Conservation (phyloP, 2,888 invertebrate species). For the Desoria tigrina region DNA sequence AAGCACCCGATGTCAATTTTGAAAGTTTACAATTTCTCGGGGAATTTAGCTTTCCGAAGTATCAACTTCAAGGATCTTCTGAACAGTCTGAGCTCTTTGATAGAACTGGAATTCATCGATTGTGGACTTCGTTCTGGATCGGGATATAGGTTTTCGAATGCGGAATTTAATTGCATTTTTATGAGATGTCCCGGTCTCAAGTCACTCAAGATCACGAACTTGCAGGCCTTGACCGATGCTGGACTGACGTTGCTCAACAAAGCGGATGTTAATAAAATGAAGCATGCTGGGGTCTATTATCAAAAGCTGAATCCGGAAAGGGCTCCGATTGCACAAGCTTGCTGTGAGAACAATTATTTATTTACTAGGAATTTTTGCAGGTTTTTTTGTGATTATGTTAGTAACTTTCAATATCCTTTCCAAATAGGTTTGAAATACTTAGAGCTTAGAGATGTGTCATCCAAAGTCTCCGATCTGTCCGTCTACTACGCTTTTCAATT, state of each 20-base stretch:
- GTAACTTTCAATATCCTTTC: no score
- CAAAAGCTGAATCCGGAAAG: no score
- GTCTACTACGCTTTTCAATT: constrained; percentile 10
- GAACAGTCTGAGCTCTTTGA: background rate
- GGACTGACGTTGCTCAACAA: background rate
- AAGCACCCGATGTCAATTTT: background rate
- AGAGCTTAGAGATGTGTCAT: constrained; percentile 6
- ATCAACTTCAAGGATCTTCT: background rate
- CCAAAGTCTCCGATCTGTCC: background rate
- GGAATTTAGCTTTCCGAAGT: background rate
- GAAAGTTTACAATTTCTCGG: background rate
- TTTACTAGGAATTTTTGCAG: background rate
- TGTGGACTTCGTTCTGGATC: background rate
- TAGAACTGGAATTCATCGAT: constrained; percentile 8
- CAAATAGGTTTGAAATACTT: constrained; percentile 8
- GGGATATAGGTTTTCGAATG: background rate
- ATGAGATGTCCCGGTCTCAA: background rate
- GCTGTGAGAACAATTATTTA: background rate
- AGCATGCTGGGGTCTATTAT: background rate
- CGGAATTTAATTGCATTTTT: constrained; percentile 9
- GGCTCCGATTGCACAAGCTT: background rate
- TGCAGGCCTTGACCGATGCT: background rate
- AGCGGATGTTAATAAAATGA: background rate
- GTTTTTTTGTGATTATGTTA: no score
- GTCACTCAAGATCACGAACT: constrained; percentile 10